phyloP scores from a whole-genome alignment of 2,797 vertebrate species.

The Enteromius argenteus region DNA sequence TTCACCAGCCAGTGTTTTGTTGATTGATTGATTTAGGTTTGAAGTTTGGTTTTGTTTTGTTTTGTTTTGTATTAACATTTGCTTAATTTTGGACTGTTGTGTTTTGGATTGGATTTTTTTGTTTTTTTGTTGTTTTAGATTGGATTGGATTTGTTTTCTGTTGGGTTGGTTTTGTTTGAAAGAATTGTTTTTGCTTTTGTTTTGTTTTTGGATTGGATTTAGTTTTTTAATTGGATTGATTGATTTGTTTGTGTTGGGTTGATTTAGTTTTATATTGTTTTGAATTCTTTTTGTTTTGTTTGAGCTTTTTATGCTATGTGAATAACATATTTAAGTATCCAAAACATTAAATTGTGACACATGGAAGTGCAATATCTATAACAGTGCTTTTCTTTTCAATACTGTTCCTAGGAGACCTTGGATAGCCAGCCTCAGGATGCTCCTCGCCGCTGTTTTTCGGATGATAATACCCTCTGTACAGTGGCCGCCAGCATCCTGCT shows the following conservation, averaged over 20 bases:
- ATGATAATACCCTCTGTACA: conserved; percentile 41
- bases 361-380: neutral
- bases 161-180: neutral
- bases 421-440: neutral
- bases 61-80: no score
- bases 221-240: neutral
- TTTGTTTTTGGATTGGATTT: neutral
- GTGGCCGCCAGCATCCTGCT: conserved; percentile 57
- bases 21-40: neutral
- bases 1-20: neutral
- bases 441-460: neutral
- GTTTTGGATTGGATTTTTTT: neutral
- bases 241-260: neutral
- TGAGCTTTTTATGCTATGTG: neutral
- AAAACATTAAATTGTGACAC: neutral
- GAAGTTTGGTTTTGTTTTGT: no score
- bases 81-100: no score
- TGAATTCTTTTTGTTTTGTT: neutral
- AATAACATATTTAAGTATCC: neutral
- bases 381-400: neutral
- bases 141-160: neutral
- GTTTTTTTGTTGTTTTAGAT: no score
- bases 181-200: neutral
- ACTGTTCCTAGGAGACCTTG: neutral
- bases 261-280: neutral